A percentile compares a stretch with the other conserved stretches of the same genome.
These are phyloP conservation scores for Agrotis segetum DNA, from an alignment of 2,888 invertebrate species.

Conservation along the genomic window DNA sequence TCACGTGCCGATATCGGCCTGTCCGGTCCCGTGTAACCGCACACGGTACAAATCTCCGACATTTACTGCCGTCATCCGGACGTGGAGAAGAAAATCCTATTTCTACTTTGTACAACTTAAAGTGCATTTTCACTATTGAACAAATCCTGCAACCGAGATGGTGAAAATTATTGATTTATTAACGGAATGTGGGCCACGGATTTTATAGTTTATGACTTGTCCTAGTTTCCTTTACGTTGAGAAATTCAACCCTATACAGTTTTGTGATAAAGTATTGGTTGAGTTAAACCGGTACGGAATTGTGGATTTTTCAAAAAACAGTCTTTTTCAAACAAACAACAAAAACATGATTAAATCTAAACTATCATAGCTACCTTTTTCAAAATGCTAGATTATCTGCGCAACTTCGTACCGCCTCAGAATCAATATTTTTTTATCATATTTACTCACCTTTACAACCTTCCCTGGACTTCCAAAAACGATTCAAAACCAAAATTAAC, in stretches of 20 bases:
- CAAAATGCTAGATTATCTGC: no score
- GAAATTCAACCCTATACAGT: neutral
- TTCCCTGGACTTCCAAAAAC: no score
- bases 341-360: no score
- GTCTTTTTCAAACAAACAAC: no score
- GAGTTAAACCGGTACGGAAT: neutral
- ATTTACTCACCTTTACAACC: no score
- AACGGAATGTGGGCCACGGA: neutral
- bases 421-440: no score
- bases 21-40: conserved; percentile 50
- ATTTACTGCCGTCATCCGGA: conserved; percentile 45
- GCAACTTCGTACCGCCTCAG: no score
- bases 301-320: no score
- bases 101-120: conserved; percentile 34
- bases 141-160: neutral
- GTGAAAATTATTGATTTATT: conserved; percentile 23
- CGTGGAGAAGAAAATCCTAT: conserved; percentile 48
- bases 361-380: no score
- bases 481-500: no score
- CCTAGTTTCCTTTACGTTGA: neutral
- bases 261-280: neutral
- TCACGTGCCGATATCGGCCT: conserved; percentile 52
- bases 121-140: conserved; percentile 37
- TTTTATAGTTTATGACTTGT: neutral
- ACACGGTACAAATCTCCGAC: conserved; percentile 57